A percentile compares a stretch with the other conserved stretches of the same genome.
Evolutionary conservation across 2,797 vertebrate genomes (phyloP).

Genomic region (Halcyon smyrnensis): DNA sequence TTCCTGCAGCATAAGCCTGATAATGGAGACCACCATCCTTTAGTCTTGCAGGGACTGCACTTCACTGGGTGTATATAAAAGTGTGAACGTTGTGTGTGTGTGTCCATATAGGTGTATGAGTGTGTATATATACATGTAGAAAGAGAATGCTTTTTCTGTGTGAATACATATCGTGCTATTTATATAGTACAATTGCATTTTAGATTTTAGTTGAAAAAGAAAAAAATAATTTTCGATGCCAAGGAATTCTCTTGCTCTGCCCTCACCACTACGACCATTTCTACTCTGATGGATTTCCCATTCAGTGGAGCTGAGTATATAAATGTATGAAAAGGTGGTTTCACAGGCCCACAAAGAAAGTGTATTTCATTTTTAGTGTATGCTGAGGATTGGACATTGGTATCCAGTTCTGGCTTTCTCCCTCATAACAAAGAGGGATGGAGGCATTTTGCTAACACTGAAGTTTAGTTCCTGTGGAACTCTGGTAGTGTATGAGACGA

Average conservation of each 20-base stretch:
- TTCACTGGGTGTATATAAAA: background rate
- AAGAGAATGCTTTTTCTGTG: background rate
- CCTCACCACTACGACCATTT: background rate
- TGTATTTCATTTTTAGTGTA: constrained; percentile 32
- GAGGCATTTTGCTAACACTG: background rate
- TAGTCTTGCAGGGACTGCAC: background rate
- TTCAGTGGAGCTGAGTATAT: background rate
- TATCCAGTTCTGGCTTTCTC: constrained; percentile 19
- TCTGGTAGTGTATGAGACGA: background rate
- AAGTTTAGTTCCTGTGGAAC: constrained; percentile 29
- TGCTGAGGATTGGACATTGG: background rate
- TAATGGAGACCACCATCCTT: background rate
- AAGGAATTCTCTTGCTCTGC: background rate
- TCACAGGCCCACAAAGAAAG: background rate
- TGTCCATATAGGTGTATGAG: background rate
- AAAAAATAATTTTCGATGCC: background rate
- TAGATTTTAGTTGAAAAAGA: background rate
- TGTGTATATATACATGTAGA: accelerated
- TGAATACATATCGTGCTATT: background rate
- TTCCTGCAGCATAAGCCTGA: background rate
- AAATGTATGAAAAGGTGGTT: background rate
- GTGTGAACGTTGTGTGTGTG: background rate
- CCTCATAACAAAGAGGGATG: constrained; percentile 26
- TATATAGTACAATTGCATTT: background rate
- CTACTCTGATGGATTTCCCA: background rate